Evolutionary conservation across 1,140 invertebrate genomes (phyloP).

Genomic region (Idris sp.): DNA sequence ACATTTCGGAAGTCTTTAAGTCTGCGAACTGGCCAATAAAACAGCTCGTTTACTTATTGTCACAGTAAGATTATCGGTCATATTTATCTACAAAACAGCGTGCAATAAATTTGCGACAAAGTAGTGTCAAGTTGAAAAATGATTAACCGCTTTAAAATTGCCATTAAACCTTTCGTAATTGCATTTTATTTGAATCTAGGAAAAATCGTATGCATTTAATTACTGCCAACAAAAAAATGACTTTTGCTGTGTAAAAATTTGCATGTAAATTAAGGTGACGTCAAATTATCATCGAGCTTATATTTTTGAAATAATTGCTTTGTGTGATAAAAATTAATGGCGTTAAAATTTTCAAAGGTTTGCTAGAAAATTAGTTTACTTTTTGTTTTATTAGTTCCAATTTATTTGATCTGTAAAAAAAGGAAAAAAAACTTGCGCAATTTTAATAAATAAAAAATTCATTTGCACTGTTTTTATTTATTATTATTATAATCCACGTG

Average conservation of each 20-base stretch:
- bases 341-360: no score
- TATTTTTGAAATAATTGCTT: conserved; percentile 33
- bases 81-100: conserved; percentile 34
- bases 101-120: conserved; percentile 46
- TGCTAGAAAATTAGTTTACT: no score
- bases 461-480: no score
- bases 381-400: no score
- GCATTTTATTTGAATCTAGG: conserved; percentile 40
- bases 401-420: no score
- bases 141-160: conserved; percentile 46
- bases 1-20: conserved; percentile 25
- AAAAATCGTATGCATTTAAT: conserved; percentile 42
- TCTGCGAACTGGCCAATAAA: conserved; percentile 29
- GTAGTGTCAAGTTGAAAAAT: conserved; percentile 35
- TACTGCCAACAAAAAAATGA: conserved; percentile 24
- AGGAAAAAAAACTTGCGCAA: no score
- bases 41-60: conserved; percentile 33
- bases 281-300: conserved; percentile 35
- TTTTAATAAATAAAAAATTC: no score
- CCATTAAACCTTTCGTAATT: conserved; percentile 51
- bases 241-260: conserved; percentile 45
- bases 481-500: no score
- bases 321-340: no score
- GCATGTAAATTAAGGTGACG: conserved; percentile 46
- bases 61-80: conserved; percentile 30